These are phyloP conservation scores for Pristis pectinata DNA, from an alignment of 2,797 vertebrate genomes.

Conservation along the genomic window DNA sequence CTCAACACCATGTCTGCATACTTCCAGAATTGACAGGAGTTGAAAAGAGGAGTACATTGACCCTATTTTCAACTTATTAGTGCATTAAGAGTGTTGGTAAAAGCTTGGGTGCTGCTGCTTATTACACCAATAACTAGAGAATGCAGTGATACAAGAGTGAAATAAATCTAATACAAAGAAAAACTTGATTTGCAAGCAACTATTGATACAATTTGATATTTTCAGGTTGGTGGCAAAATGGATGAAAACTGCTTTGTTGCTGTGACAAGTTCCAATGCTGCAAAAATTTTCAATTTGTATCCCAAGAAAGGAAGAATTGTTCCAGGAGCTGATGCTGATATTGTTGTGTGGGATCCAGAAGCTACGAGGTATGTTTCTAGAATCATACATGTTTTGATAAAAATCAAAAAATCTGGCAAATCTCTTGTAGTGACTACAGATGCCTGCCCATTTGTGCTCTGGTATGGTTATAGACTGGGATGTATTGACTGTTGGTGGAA, in stretches of 20 bases:
- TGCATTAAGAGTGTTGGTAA: no score
- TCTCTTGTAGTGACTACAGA: background rate
- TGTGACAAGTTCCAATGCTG: conserved; percentile 88
- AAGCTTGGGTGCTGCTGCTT: background rate
- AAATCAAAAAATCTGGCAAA: background rate
- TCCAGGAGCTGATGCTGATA: conserved; percentile 84
- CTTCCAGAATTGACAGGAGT: background rate
- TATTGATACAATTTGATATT: background rate
- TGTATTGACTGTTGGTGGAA: no score
- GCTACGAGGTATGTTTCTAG: conserved; percentile 71
- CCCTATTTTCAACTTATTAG: background rate
- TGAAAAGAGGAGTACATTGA: background rate
- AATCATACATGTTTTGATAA: background rate
- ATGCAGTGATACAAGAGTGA: background rate
- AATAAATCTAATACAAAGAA: background rate
- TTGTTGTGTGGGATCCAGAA: conserved; percentile 95
- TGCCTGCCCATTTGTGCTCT: background rate
- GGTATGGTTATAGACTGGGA: no score
- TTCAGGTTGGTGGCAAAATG: conserved; percentile 90
- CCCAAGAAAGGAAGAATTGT: conserved; percentile 92
- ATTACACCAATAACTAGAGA: background rate
- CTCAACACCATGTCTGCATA: background rate
- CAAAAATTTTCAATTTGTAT: conserved; percentile 95
- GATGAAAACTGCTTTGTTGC: conserved; percentile 96
- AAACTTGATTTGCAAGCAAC: background rate